These are phyloP conservation scores for Lucinisca nassula DNA, from an alignment of 2,888 invertebrate species.

Conservation along the genomic window DNA sequence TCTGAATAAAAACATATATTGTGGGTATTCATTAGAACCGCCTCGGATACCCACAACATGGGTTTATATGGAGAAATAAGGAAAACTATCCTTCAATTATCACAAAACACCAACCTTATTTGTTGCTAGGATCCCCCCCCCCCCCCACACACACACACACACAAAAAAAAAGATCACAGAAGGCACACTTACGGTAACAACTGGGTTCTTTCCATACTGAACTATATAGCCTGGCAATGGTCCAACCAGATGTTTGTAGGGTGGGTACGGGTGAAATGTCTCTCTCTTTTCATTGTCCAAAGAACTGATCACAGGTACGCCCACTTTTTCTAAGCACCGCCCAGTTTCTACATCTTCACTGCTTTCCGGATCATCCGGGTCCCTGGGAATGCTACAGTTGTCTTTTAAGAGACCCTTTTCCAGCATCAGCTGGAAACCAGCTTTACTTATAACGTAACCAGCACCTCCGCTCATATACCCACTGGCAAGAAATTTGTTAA, in stretches of 20 bases:
- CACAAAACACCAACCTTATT: too few species aligned
- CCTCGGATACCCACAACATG: too few species aligned
- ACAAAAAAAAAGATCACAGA: too few species aligned
- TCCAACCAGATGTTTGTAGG: slow-evolving; percentile 67
- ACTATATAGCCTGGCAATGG: slow-evolving; percentile 67
- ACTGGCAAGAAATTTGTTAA: slow-evolving; percentile 77
- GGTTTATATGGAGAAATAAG: too few species aligned
- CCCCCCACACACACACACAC: too few species aligned
- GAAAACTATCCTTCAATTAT: too few species aligned
- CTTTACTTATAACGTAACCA: slow-evolving; percentile 95
- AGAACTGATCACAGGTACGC: slow-evolving; percentile 95
- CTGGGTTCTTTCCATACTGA: slow-evolving; percentile 61
- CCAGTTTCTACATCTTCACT: slow-evolving; percentile 97
- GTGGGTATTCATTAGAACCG: too few species aligned
- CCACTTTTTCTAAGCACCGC: slow-evolving; percentile 94
- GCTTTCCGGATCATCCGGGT: slow-evolving; percentile 90
- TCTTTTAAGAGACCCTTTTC: slow-evolving; percentile 91
- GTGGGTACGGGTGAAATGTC: slow-evolving; percentile 97
- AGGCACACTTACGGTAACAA: slow-evolving; percentile 68
- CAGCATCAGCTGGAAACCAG: slow-evolving; percentile 93
- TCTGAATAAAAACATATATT: too few species aligned
- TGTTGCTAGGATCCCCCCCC: too few species aligned
- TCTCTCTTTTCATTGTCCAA: slow-evolving; percentile 95
- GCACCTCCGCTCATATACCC: slow-evolving; percentile 89
- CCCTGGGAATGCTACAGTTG: slow-evolving; percentile 90